Percentiles rank a stretch among this genome's conserved stretches.
Conservation (phyloP, 2,888 invertebrate species). For the Creontiades dilutus region DNA sequence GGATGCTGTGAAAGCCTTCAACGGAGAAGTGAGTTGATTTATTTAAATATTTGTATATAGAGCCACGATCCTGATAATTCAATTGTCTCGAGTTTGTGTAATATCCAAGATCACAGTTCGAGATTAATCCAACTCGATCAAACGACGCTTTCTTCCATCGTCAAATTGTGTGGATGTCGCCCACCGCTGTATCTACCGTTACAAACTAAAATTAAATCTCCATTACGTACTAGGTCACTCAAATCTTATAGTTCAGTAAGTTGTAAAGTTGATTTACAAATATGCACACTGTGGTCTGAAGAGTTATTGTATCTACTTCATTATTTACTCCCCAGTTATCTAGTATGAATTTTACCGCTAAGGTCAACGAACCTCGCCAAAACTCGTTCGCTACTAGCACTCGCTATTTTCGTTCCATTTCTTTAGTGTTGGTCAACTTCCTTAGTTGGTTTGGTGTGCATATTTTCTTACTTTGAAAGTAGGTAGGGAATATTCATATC, state of each 20-base stretch:
- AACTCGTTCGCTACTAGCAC: not conserved
- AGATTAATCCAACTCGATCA: not conserved
- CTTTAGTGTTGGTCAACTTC: not conserved
- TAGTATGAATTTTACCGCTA: not conserved
- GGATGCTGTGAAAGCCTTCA: slow-evolving; percentile 92
- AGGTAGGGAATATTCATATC: too few species aligned
- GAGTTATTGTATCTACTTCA: too few species aligned
- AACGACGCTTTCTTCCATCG: not conserved
- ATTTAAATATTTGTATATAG: not conserved
- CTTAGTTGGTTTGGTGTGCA: not conserved
- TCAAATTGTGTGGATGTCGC: not conserved
- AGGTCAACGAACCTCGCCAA: slow-evolving; percentile 31
- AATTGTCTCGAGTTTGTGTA: not conserved
- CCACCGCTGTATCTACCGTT: not conserved
- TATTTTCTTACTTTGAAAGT: not conserved
- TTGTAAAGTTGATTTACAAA: too few species aligned
- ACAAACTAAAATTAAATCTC: not conserved
- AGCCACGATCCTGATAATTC: not conserved
- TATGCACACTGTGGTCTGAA: too few species aligned
- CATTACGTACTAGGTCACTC: too few species aligned
- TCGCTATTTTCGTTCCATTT: too few species aligned
- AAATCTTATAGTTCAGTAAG: too few species aligned
- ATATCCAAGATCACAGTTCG: not conserved
- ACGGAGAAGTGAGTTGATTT: slow-evolving; percentile 86
- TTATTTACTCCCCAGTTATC: too few species aligned